Evolutionary conservation across 2,888 invertebrate genomes (phyloP).

Genomic region (Epirrhoe alternata): DNA sequence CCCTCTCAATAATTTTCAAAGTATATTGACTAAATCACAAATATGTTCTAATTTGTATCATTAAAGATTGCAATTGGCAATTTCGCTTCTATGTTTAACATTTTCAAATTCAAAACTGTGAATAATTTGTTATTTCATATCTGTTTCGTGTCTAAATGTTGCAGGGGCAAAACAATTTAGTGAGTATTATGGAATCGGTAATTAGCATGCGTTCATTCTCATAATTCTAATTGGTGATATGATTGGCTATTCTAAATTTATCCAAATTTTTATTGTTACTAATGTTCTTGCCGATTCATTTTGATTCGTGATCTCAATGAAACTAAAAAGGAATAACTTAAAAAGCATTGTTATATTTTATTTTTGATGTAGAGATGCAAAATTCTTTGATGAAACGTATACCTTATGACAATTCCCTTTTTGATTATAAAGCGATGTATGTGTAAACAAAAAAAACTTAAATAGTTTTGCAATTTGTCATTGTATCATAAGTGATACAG

Average conservation of each 20-base stretch:
- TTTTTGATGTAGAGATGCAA: background rate
- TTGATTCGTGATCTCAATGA: constrained; percentile 29
- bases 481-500: background rate
- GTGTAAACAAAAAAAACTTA: background rate
- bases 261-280: constrained; percentile 30
- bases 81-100: constrained; percentile 39
- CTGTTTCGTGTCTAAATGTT: constrained; percentile 77
- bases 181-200: constrained; percentile 77
- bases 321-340: background rate
- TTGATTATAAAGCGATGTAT: background rate
- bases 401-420: background rate
- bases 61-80: constrained; percentile 69
- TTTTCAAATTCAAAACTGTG: constrained; percentile 57
- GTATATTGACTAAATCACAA: constrained; percentile 57
- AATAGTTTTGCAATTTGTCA: background rate
- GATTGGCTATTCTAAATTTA: constrained; percentile 43
- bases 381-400: background rate
- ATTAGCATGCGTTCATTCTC: constrained; percentile 60
- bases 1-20: constrained; percentile 61
- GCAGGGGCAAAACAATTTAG: constrained; percentile 84
- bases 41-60: constrained; percentile 49
- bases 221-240: constrained; percentile 37
- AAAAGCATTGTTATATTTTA: background rate
- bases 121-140: constrained; percentile 76
- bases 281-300: constrained; percentile 30